These are phyloP conservation scores for Chrysodeixis includens DNA, from an alignment of 2,888 invertebrate species.

Conservation along the genomic window DNA sequence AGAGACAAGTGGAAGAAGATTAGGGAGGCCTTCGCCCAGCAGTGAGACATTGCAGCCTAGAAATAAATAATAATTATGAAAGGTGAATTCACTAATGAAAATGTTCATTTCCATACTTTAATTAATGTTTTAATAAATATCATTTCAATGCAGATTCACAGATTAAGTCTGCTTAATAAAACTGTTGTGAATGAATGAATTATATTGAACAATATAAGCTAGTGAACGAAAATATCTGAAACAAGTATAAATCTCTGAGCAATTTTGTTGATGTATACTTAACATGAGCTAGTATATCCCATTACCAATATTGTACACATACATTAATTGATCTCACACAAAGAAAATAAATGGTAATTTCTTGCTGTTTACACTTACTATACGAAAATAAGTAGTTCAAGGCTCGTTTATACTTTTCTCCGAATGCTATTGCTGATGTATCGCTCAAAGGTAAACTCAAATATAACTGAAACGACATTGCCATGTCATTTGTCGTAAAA, in stretches of 20 bases:
- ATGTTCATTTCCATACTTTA: constrained; percentile 38
- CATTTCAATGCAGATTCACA: constrained; percentile 23
- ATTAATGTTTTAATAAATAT: constrained; percentile 46
- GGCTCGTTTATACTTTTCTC: too few species aligned
- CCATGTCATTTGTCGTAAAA: too few species aligned
- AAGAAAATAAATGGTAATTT: too few species aligned
- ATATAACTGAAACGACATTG: too few species aligned
- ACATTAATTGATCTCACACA: too few species aligned
- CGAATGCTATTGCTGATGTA: too few species aligned
- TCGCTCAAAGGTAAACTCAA: too few species aligned
- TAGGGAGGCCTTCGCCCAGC: too few species aligned
- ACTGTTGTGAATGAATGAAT: constrained; percentile 25
- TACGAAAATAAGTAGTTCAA: too few species aligned
- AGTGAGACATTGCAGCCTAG: too few species aligned
- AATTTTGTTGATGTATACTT: constrained; percentile 8
- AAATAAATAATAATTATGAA: background rate
- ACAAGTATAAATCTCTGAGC: constrained; percentile 23
- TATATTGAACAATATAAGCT: constrained; percentile 15
- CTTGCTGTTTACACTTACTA: too few species aligned
- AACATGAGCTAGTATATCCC: background rate
- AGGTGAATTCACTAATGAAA: constrained; percentile 17
- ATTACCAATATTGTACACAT: background rate
- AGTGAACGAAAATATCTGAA: background rate
- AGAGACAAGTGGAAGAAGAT: too few species aligned
- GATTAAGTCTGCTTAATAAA: constrained; percentile 30